Evolutionary conservation across 2,113 vertebrate genomes (phyloP), one percentile per base, ranked within the genome.

Genomic region (Alouatta palliata): DNA sequence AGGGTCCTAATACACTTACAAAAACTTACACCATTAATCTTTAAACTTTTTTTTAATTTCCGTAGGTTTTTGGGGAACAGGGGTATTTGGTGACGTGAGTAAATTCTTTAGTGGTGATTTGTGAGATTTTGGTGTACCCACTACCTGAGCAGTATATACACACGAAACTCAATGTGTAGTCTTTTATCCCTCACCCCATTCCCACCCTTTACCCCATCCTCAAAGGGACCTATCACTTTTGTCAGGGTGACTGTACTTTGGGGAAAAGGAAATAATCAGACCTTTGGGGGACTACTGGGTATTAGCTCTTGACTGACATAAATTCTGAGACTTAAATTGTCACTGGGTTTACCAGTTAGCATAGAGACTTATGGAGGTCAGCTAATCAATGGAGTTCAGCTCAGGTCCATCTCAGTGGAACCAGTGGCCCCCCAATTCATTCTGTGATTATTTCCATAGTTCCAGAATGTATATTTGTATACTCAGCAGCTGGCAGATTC

Each of bases 1-100:
- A 58, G 27, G 14, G 19, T 2, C 1, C 19, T 10, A 14, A 30
- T 30, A 43, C 5, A 73, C 1, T 35, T 47, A 6, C 1, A 12
- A 52, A 70, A 21, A 45, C 27, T 4, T 32, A 89, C 7, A 43
- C 25, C 14, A 2, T 35, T 49, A 66, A 25, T 73, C 11, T 13
- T 3, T 4, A 79, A 8, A 5, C 20, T 47, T 27, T 61, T 61
- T 64, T 30, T 64, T 64, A 13, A 32, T 64, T 64, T 64, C 27
- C 61, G 14, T 64, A 30, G 27, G 12, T 6, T 64, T 64, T 64
- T 30, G 61, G 27, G 12, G 1, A 30, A 64, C 61, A 64, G 61
- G 27, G 27, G 61, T 30, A 32, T 27, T 64, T 64, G 27, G 61
- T 64, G 61, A 64, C 12, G 30, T 30, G 27, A 64, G 61, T 32